Evolutionary conservation across 2,888 invertebrate species (phyloP).

Genomic region (Heterodera filipjevi): DNA sequence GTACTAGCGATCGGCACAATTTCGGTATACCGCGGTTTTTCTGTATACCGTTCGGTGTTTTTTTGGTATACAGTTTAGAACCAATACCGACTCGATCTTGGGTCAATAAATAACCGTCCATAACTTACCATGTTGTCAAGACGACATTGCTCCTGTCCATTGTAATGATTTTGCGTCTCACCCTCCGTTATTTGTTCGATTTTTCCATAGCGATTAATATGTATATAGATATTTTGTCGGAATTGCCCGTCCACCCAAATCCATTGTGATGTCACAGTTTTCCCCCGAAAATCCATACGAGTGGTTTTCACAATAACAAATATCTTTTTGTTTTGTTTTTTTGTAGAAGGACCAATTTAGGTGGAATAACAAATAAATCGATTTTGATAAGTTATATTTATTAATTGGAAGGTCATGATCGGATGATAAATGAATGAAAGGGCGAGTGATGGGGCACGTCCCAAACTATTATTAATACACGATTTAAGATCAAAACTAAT

Average conservation of each 20-base stretch:
- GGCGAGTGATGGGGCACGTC: no score
- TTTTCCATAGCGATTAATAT: slow-evolving; percentile 37
- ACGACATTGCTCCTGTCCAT: not conserved
- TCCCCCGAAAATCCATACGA: slow-evolving; percentile 42
- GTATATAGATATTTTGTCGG: slow-evolving; percentile 41
- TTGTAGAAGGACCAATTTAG: not conserved
- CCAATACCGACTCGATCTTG: no score
- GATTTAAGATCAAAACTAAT: no score
- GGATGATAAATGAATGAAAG: not conserved
- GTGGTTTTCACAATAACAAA: no score
- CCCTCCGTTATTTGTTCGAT: slow-evolving; percentile 38
- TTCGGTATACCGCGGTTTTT: no score
- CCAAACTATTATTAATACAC: no score
- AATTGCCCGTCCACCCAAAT: slow-evolving; percentile 47
- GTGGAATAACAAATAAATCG: not conserved
- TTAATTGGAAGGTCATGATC: not conserved
- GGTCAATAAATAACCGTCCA: no score
- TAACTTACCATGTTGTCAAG: slow-evolving; percentile 21
- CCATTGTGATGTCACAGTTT: slow-evolving; percentile 40
- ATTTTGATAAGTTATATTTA: not conserved
- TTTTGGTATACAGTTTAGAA: no score
- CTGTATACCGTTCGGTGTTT: no score
- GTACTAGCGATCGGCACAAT: no score
- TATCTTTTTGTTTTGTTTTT: no score
- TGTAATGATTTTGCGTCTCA: not conserved